Evolutionary conservation across 1,140 invertebrate species (phyloP).

Genomic region (Platorchestia sp.): DNA sequence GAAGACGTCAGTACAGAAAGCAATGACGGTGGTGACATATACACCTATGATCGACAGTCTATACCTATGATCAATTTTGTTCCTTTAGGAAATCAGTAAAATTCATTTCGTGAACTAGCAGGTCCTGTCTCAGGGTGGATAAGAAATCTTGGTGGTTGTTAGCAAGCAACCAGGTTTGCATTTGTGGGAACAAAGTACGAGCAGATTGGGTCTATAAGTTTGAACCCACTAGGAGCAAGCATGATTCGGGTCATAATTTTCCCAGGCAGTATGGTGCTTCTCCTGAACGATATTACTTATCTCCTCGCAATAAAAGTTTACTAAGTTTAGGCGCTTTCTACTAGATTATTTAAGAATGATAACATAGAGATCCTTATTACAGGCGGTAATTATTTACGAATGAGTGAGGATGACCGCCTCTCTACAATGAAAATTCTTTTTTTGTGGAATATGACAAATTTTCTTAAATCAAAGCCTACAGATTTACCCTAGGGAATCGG

Average conservation of each 20-base stretch:
- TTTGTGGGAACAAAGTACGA: background rate
- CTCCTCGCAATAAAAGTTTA: background rate
- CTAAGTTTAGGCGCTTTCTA: too few species aligned
- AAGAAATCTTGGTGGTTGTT: background rate
- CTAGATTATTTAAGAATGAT: too few species aligned
- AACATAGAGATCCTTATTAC: too few species aligned
- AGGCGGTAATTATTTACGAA: too few species aligned
- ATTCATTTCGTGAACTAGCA: background rate
- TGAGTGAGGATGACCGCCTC: too few species aligned
- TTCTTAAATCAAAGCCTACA: too few species aligned
- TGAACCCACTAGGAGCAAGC: background rate
- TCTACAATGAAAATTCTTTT: too few species aligned
- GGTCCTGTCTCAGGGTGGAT: background rate
- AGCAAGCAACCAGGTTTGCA: background rate
- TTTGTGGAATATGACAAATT: too few species aligned
- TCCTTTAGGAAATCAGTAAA: background rate
- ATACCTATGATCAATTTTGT: background rate
- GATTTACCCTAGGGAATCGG: too few species aligned
- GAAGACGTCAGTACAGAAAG: background rate
- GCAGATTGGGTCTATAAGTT: background rate
- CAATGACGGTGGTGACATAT: background rate
- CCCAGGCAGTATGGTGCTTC: background rate
- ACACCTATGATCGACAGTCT: background rate
- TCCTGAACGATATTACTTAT: background rate
- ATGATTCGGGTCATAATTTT: background rate